Evolutionary conservation across 2,113 vertebrate species (phyloP).

Genomic region (Nycticebus coucang): DNA sequence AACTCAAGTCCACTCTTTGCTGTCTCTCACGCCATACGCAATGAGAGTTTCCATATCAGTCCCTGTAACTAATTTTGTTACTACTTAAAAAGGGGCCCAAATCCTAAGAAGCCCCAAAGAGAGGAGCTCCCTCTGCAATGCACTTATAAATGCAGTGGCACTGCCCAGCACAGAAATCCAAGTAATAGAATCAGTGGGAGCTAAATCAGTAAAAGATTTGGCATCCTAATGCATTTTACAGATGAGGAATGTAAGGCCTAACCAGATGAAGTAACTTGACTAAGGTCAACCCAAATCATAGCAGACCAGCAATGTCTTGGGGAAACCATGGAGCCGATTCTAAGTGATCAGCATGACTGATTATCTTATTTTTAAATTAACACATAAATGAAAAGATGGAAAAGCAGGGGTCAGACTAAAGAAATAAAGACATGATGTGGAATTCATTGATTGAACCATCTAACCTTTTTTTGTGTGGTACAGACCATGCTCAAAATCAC

Average conservation of each 20-base stretch:
- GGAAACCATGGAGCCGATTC: background rate
- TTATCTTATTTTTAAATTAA: slow-evolving; percentile 34
- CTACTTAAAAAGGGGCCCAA: background rate
- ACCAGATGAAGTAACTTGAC: background rate
- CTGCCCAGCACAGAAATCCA: background rate
- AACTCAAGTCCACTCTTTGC: background rate
- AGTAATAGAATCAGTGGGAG: background rate
- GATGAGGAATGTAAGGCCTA: background rate
- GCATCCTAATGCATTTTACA: background rate
- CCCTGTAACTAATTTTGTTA: background rate
- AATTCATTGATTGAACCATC: background rate
- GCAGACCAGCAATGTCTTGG: background rate
- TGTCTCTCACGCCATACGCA: background rate
- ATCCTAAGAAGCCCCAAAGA: background rate
- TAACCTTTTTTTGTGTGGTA: background rate
- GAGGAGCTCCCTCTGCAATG: background rate
- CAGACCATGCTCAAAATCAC: background rate
- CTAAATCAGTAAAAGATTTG: background rate
- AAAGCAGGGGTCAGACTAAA: background rate
- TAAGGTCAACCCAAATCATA: background rate
- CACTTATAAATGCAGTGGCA: background rate
- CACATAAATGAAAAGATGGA: background rate
- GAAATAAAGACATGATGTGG: background rate
- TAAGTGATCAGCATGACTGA: background rate
- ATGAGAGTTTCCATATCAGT: background rate